Base-by-base conservation (phyloP, 2,113 vertebrate genomes). In the Albula glossodonta region DNA sequence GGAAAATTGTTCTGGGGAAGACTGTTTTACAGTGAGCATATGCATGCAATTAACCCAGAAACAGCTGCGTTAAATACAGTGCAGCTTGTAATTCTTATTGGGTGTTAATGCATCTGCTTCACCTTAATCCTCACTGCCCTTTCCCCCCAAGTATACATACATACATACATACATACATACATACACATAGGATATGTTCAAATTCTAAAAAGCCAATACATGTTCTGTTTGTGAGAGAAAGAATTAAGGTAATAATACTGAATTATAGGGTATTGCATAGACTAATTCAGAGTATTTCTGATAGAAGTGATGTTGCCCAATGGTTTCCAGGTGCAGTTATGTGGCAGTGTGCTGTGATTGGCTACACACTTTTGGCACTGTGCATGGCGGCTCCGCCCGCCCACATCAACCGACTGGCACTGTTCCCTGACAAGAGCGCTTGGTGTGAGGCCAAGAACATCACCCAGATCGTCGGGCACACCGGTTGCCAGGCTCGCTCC, bases 361-460 rank as follows among this genome's bases (percentile, higher is more conserved):
- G 93, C 90, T 95, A 93, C 88, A 89, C 92, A 90, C 91, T 98
- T 90, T 96, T 97, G 86, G 93, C 89, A n/a, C 90, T 97, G 93
- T 94, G 94, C 88, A 94, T 95, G 90, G 96, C 97, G 0, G 97
- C 98, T 0, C 97, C 98, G 0, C 97, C 97, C 0, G 96, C 97
- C 0, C 98, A 98, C 92, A 99, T 99, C 89, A 99, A 98, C 95
- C 97, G 98, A 79, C 95, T 99, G 91, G 98, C 98, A 0, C 95
- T 99, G 86, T 99, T 99, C 93, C 98, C 98, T 0, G 98, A 99
- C 94, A 99, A 99, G 94, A 99, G 98, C 0, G 98, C 98, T 87
- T 99, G 98, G 98, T 99, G 98, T 0, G 98, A 99, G 89, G 98
- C 98, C 84, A 99, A 99, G 95, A 99, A 99, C 96, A 99, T 99